Evolutionary conservation across 1,140 invertebrate genomes (phyloP), one percentile per base, ranked within the genome.

Genomic region (Drosophila ercepeae): DNA sequence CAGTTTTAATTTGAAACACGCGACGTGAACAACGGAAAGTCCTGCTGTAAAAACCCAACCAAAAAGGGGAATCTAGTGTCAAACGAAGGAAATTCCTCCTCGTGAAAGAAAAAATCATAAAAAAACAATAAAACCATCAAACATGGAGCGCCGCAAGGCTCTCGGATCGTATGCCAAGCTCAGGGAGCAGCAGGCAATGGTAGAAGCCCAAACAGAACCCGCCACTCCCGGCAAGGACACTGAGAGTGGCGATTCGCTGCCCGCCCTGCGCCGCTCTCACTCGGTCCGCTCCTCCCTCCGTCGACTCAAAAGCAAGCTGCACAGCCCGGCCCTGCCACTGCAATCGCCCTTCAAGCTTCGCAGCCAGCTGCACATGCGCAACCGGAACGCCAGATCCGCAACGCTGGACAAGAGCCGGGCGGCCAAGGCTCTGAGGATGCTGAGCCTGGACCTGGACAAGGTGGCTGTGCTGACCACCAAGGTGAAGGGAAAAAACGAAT

Each of bases 221-320:
- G 90, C 91, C 49, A 93, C 90, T 69, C 55, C 60, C 14, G 21
- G 52, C 6, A 53, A 64, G 34, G 65, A 61, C 14, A 11, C n/a
- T 32, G 71, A 69, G 11, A 32, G 51, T 34, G 72, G 13, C 1
- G 77, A 86, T 41, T 60, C 74, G 1, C 23, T 82, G 60, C 92
- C 89, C 14, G 91, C 76, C 19, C 90, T 95, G 63, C 94, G 94
- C 32, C 93, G 95, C 68, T 94, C 95, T 61, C 93, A 94, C 72
- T 95, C 95, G 29, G 94, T 96, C 71, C 93, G 95, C 55, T 94
- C 94, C 32, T 96, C 95, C 29, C 91, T 96, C 42, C 93, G 94
- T 68, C 90, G 95, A 61, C 94, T 96, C 6, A 90, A 90, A 57
- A 86, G 69, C 46, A 90, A 90, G 49, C 73, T 90, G 45, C 73